Base-by-base conservation (phyloP, 1,140 invertebrate species). In the Drosophila ogumai region DNA sequence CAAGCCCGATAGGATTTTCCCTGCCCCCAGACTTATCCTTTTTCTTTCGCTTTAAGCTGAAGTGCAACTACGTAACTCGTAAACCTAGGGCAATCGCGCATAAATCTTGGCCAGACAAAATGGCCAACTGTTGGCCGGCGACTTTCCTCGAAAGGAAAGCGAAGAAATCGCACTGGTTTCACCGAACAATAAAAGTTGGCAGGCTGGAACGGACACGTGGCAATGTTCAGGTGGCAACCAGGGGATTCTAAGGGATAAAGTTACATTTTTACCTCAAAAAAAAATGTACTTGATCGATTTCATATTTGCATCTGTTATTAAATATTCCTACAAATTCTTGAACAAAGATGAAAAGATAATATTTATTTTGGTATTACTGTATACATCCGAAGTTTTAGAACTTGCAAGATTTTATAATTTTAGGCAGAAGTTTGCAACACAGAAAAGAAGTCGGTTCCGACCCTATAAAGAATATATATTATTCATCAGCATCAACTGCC, bases 21-120 rank as follows among this genome's bases (percentile, higher is more conserved):
- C 58, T 40, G 50, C 31, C 38, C 25, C n/a, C 17, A 5, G 10
- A 1, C 22, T 41, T 36, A 22, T 36, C 22, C 9, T 22, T 32
- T 34, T 55, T 15, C 3, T 17, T 55, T 55, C 19, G 17, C 25
- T 49, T 44, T 32, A 47, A 65, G 61, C 69, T 55, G 19, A 55
- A 69, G 63, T 69, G 66, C 22, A 69, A 44, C 61, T 22, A 46
- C 66, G 47, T 38, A 55, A 32, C 66, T 67, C 66, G 57, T 72
- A 72, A 72, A 72, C 69, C 69, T 38, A 32, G 36, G 58, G 43
- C 69, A 73, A 72, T 73, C 44, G 69, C 54, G 69, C 69, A 72
- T 73, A 73, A 73, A 73, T 73, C 69, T 59, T 73, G 44, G 54
- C 69, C 54, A 72, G 69, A 72, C 69, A 73, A 73, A 73, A 73